Conservation (phyloP, 2,797 vertebrate genomes). For the Neosalanx taihuensis region DNA sequence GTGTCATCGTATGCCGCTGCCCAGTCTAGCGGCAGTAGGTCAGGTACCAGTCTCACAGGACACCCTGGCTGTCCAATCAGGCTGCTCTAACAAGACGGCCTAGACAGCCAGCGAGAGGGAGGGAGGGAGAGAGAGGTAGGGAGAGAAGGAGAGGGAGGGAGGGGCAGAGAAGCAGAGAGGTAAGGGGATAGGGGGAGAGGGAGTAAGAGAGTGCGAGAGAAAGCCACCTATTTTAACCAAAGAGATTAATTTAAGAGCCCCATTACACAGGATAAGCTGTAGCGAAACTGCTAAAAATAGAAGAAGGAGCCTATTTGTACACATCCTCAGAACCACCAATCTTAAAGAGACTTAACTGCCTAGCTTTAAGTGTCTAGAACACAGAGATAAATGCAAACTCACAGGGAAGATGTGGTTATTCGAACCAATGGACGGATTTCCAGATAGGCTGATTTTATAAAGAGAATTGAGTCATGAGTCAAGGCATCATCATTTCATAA, state of each 20-base stretch:
- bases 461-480: constrained; percentile 48
- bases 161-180: constrained; percentile 39
- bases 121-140: background rate
- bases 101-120: background rate
- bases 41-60: no score
- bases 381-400: constrained; percentile 45
- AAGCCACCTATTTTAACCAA: constrained; percentile 63
- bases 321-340: constrained; percentile 35
- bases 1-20: no score
- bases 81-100: background rate
- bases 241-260: constrained; percentile 69
- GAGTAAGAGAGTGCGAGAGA: no score
- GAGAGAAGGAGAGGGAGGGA: background rate
- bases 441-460: constrained; percentile 40
- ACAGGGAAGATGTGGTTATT: constrained; percentile 41
- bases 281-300: constrained; percentile 59
- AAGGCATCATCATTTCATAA: constrained; percentile 54
- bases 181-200: constrained; percentile 20
- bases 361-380: constrained; percentile 40
- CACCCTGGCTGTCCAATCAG: background rate
- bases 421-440: constrained; percentile 45
- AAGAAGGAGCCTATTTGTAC: constrained; percentile 61
- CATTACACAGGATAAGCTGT: constrained; percentile 65
- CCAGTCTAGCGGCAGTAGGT: no score
- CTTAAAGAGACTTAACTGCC: constrained; percentile 1